These are phyloP conservation scores for Aptenodytes forsteri DNA, from an alignment of 2,113 vertebrate genomes.

Conservation along the genomic window DNA sequence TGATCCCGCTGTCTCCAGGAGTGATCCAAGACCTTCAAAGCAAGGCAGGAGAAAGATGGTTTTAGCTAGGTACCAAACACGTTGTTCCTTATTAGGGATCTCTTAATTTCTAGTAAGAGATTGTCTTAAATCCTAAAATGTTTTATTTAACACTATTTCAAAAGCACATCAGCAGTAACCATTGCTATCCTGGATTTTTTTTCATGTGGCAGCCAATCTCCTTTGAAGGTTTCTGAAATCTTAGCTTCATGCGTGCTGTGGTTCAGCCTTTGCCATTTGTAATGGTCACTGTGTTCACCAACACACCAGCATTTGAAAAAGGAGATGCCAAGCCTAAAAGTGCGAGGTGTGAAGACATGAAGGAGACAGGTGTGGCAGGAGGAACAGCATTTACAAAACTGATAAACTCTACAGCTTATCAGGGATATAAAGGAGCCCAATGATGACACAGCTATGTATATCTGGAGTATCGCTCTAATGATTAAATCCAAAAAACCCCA, in stretches of 20 bases:
- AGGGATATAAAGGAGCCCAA: background rate
- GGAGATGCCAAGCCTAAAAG: background rate
- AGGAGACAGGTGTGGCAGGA: background rate
- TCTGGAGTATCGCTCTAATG: background rate
- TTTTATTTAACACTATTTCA: background rate
- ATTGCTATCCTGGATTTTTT: background rate
- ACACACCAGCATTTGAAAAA: background rate
- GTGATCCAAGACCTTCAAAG: background rate
- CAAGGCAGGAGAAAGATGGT: background rate
- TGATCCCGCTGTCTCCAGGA: background rate
- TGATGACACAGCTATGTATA: background rate
- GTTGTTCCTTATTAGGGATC: background rate
- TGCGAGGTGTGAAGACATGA: fast-evolving
- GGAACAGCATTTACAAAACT: background rate
- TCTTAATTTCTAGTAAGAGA: background rate
- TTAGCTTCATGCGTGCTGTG: background rate
- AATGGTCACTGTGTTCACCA: background rate
- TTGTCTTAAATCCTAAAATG: background rate
- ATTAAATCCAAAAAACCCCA: background rate
- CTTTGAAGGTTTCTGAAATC: background rate
- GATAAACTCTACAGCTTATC: background rate
- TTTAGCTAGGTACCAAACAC: background rate
- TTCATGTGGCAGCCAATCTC: background rate
- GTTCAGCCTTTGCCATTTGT: background rate
- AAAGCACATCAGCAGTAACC: background rate